These are phyloP conservation scores for Philhelius pedissequus DNA, from an alignment of 2,888 invertebrate genomes.

Conservation along the genomic window DNA sequence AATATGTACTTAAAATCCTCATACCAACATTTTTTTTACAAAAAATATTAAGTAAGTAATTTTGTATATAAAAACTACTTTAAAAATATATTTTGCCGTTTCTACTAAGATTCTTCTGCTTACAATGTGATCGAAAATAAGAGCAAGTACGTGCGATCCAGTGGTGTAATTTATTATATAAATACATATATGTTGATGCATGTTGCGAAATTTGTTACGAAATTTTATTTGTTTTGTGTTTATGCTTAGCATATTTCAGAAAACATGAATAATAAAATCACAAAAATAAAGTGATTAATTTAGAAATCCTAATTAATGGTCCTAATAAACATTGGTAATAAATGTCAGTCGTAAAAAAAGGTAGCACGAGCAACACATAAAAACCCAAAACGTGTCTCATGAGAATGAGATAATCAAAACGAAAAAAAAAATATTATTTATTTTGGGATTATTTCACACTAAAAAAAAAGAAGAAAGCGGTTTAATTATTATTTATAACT, in stretches of 20 bases:
- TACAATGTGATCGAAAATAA: no score
- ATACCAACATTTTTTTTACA: no score
- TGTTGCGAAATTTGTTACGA: not conserved
- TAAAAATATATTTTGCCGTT: no score
- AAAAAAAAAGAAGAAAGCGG: not conserved
- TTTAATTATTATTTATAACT: not conserved
- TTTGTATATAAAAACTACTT: no score
- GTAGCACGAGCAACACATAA: not conserved
- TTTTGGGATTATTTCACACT: not conserved
- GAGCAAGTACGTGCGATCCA: no score
- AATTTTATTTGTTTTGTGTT: not conserved
- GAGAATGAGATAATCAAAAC: not conserved
- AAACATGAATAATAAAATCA: not conserved
- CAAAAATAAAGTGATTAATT: conserved; percentile 8
- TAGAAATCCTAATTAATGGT: conserved; percentile 22
- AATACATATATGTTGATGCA: no score
- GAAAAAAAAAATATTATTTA: not conserved
- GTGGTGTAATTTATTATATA: no score
- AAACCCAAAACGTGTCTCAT: not conserved
- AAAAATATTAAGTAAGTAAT: no score
- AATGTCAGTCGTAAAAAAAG: conserved; percentile 1
- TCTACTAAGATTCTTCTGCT: no score
- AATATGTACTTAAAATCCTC: no score
- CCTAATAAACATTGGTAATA: no score
- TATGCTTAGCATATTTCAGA: not conserved